A percentile compares a stretch with the other conserved stretches of the same genome.
phyloP scores from a whole-genome alignment of 2,113 vertebrate species.

The Tinamus guttatus region DNA sequence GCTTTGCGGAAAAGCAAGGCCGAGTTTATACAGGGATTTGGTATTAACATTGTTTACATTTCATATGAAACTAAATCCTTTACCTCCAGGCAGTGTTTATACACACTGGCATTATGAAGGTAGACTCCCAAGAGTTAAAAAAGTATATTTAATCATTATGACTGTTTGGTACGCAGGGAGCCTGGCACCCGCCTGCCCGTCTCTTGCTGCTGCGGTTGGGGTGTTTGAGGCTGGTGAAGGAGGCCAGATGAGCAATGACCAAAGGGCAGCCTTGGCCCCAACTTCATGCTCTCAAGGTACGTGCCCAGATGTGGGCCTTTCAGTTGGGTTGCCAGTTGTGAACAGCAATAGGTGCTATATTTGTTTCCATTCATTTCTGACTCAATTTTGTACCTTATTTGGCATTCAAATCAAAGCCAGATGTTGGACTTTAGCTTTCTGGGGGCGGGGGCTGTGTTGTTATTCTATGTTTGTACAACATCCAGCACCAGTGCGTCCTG shows the following conservation, averaged over 20 bases:
- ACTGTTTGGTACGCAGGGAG: neutral
- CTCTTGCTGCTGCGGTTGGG: neutral
- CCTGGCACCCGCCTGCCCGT: neutral
- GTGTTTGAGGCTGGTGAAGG: neutral
- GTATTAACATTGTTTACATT: neutral
- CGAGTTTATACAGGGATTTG: neutral
- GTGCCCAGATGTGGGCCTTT: neutral
- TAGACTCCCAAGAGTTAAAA: neutral
- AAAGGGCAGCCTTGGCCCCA: neutral
- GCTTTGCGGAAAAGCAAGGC: neutral
- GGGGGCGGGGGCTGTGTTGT: neutral
- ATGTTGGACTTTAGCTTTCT: slow-evolving; percentile 47
- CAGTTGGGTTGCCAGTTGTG: neutral
- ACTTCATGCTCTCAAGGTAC: neutral
- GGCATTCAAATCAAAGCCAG: neutral
- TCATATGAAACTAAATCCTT: neutral
- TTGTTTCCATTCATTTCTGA: neutral
- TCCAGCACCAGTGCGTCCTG: neutral
- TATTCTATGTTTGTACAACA: slow-evolving; percentile 26
- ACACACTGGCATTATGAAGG: neutral
- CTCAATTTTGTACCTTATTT: neutral
- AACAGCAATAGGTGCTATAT: neutral
- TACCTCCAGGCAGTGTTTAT: neutral
- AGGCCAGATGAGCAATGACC: neutral
- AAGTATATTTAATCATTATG: neutral